phyloP scores from a whole-genome alignment of 2,888 invertebrate species.

The Stenurella melanura region DNA sequence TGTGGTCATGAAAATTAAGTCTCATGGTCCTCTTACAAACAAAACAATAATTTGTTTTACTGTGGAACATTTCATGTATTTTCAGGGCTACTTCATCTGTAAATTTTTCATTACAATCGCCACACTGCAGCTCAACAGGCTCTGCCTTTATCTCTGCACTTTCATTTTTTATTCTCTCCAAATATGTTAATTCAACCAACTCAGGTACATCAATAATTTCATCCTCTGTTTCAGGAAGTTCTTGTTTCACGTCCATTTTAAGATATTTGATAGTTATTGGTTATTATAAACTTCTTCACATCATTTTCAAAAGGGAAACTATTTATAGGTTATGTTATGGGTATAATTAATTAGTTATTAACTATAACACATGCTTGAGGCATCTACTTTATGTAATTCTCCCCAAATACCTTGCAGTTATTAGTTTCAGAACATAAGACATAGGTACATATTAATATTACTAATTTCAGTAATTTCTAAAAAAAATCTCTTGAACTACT shows the following conservation, averaged over 20 bases:
- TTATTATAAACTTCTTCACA: too few relatives aligned
- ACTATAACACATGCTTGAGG: too few relatives aligned
- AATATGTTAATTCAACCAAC: not conserved
- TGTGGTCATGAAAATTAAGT: not conserved
- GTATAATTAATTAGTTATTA: too few relatives aligned
- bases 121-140: not conserved
- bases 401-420: too few relatives aligned
- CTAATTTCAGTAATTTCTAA: too few relatives aligned
- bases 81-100: not conserved
- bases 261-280: not conserved
- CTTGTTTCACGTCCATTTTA: not conserved
- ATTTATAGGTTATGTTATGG: too few relatives aligned
- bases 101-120: not conserved
- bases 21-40: not conserved
- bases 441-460: too few relatives aligned
- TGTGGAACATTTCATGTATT: not conserved
- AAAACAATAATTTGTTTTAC: not conserved
- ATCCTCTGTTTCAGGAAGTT: not conserved
- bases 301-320: too few relatives aligned
- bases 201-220: not conserved
- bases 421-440: too few relatives aligned
- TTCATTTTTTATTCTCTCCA: not conserved
- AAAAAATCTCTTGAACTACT: too few relatives aligned
- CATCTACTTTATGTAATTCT: too few relatives aligned
- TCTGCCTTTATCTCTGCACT: not conserved